Evolutionary conservation across 1,140 invertebrate genomes (phyloP).

Genomic region (Globodera rostochiensis): DNA sequence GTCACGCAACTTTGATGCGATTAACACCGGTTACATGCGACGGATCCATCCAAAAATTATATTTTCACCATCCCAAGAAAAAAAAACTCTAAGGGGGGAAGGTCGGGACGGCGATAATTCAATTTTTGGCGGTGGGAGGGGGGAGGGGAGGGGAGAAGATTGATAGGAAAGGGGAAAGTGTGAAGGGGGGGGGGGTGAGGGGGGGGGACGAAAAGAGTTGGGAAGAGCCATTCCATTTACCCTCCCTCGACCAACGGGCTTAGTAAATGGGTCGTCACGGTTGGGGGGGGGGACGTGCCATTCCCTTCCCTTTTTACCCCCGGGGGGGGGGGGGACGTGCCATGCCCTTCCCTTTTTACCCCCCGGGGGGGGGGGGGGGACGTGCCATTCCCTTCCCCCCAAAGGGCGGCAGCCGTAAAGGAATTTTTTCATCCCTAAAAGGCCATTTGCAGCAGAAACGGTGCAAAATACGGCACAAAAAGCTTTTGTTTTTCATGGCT

Average conservation of each 20-base stretch:
- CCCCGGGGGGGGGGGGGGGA: too few relatives aligned
- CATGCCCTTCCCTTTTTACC: neutral
- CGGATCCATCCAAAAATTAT: neutral
- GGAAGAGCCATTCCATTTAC: neutral
- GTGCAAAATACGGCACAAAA: neutral
- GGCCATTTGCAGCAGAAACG: too few relatives aligned
- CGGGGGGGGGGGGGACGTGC: too few relatives aligned
- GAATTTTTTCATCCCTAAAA: too few relatives aligned
- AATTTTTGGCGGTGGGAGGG: neutral
- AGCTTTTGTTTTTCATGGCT: neutral
- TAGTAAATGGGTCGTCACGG: neutral
- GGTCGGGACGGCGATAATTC: slow-evolving; percentile 15
- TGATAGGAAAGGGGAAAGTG: neutral
- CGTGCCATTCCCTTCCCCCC: neutral
- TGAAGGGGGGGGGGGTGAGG: neutral
- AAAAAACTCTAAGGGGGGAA: neutral
- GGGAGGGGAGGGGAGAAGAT: neutral
- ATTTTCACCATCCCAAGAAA: too few relatives aligned
- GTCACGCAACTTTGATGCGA: too few relatives aligned
- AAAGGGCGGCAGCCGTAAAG: neutral
- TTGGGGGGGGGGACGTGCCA: neutral
- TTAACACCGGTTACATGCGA: too few relatives aligned
- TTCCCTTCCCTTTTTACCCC: neutral
- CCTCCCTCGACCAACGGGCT: neutral
- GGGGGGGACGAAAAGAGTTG: neutral